phyloP scores from a whole-genome alignment of 2,888 invertebrate species.

The Drosophila flavopinicola region DNA sequence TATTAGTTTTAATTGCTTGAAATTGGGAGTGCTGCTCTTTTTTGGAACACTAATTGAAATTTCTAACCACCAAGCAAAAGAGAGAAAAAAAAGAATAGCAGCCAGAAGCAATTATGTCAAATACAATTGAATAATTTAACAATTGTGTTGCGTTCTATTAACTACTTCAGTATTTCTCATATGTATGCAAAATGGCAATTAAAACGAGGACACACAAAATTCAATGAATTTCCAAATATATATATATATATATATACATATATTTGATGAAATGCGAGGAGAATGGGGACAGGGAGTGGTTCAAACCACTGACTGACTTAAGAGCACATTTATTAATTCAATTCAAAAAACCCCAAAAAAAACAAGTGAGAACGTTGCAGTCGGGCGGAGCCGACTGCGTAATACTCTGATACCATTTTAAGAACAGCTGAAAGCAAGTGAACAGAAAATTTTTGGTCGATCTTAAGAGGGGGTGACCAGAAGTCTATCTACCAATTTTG shows the following conservation, averaged over 20 bases:
- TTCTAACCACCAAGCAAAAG: conserved; percentile 23
- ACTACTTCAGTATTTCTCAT: conserved; percentile 28
- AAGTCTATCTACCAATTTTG: too few relatives aligned
- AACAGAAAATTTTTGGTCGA: too few relatives aligned
- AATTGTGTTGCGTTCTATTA: conserved; percentile 45
- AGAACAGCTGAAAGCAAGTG: too few relatives aligned
- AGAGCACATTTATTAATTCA: conserved; percentile 51
- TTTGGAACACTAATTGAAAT: conserved; percentile 52
- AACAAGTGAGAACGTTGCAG: too few relatives aligned
- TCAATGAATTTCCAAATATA: conserved; percentile 24
- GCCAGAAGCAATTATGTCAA: conserved; percentile 34
- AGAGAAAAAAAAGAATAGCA: not conserved
- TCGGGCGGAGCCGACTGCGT: too few relatives aligned
- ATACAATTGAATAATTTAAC: conserved; percentile 47
- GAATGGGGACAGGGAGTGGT: not conserved
- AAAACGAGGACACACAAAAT: conserved; percentile 39
- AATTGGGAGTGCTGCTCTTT: conserved; percentile 35
- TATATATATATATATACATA: too few relatives aligned
- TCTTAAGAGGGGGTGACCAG: too few relatives aligned
- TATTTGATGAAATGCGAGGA: conserved; percentile 4
- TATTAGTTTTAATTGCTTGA: conserved; percentile 52
- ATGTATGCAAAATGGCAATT: conserved; percentile 65
- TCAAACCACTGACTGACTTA: conserved; percentile 18
- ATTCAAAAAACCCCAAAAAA: too few relatives aligned
- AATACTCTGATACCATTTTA: too few relatives aligned